Evolutionary conservation across 1,140 invertebrate genomes (phyloP), one percentile per base, ranked within the genome.

Genomic region (Brachionus calyciflorus): DNA sequence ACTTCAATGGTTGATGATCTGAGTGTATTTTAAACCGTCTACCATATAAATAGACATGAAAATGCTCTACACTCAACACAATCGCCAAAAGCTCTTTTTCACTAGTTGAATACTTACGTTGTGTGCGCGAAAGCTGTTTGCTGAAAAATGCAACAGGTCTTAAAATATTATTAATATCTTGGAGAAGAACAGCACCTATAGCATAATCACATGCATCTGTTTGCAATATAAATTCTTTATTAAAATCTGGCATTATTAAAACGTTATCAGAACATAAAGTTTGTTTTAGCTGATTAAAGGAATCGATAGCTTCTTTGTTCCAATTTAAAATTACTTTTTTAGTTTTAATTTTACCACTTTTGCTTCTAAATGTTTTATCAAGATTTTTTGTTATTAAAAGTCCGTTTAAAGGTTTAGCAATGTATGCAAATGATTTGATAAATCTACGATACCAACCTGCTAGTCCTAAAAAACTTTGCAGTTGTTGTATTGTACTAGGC

Each of bases 181-280:
- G 49, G 3, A 6, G 6, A 5, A 51, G 12, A 3, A 26, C 49
- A 12, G 83, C 85, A 12, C 83, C 84, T 40, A 86, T 75, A 5
- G 82, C 82, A 79, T 79, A 77, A 12, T 83, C 80, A 14, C 81
- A 83, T 17, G 85, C 85, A 80, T 87, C 86, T 0, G 83, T 85
- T 21, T 83, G 81, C 0, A 86, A 77, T 0, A 82, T 81, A 57
- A 84, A 84, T 0, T 79, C 80, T 79, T 83, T 73, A 4, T 55
- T 75, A 55, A 81, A 81, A 76, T 85, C 77, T 17, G 83, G 81
- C 48, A 79, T 81, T 9, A 44, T 33, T 75, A 84, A 78, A 12
- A 82, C 69, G 7, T 80, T 78, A n/a, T 78, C n/a, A 0, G n/a
- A 68, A 37, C 33, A 37, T 37, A 37, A 9, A 37, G 9, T 37